phyloP scores from a whole-genome alignment of 2,797 vertebrate genomes.

The Myotis findleyi region DNA sequence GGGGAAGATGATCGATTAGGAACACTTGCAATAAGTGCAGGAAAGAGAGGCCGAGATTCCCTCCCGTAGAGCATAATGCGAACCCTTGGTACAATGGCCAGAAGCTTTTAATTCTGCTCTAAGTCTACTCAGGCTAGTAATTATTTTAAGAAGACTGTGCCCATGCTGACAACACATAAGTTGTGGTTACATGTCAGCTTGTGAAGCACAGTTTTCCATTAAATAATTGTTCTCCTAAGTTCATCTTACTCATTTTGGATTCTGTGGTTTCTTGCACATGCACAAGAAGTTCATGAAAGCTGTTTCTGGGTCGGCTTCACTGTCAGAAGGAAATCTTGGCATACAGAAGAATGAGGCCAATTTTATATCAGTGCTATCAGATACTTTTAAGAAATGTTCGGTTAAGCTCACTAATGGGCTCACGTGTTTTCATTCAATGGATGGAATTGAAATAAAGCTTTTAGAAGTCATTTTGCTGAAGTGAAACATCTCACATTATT shows the following conservation, averaged over 20 bases:
- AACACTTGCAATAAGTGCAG: not conserved
- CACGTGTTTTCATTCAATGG: not conserved
- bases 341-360: not conserved
- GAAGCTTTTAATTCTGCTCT: not conserved
- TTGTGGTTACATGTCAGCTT: not conserved
- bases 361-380: not conserved
- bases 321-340: not conserved
- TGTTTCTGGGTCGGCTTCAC: not conserved
- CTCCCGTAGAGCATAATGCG: not conserved
- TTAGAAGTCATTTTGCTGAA: not conserved
- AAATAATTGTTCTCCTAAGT: not conserved
- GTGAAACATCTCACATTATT: not conserved
- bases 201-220: not conserved
- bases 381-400: conserved; percentile 15
- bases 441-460: conserved; percentile 24
- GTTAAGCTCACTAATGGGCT: conserved; percentile 12
- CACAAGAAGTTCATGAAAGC: not conserved
- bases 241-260: not conserved
- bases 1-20: not conserved
- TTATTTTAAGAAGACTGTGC: conserved; percentile 24
- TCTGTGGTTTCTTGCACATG: not conserved
- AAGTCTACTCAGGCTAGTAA: not conserved
- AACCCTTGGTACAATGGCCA: not conserved
- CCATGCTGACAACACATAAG: not conserved
- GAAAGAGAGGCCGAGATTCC: not conserved